Percentiles rank a stretch among this genome's conserved stretches.
These are phyloP conservation scores for Carcharodon carcharias DNA, from an alignment of 2,797 vertebrate species.

Conservation along the genomic window DNA sequence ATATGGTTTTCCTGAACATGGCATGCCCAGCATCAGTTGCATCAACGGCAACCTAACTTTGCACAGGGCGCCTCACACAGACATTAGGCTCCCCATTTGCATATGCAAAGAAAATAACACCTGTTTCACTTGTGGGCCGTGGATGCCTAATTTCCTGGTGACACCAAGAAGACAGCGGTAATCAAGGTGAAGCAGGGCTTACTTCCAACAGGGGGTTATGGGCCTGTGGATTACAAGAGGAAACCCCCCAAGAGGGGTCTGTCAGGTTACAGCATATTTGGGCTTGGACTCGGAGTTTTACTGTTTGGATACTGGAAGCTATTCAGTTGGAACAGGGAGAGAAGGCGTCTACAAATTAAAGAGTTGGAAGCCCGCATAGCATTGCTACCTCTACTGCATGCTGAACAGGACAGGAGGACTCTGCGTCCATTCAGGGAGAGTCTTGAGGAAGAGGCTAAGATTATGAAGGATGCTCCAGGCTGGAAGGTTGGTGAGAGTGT, in stretches of 20 bases:
- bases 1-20: background rate
- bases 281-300: no score
- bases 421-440: slow-evolving; percentile 74
- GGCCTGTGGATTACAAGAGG: slow-evolving; percentile 79
- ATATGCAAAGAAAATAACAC: no score
- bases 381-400: no score
- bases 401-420: slow-evolving; percentile 49
- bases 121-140: no score
- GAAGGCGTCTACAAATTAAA: no score
- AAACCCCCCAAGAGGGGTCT: slow-evolving; percentile 78
- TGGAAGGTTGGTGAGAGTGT: slow-evolving; percentile 85
- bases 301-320: no score
- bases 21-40: no score
- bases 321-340: no score
- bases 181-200: slow-evolving; percentile 99
- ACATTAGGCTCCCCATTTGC: background rate
- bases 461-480: slow-evolving; percentile 85
- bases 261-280: slow-evolving; percentile 60
- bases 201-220: slow-evolving; percentile 83
- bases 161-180: slow-evolving; percentile 65
- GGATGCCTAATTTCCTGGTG: no score
- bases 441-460: slow-evolving; percentile 77
- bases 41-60: background rate
- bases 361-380: no score
- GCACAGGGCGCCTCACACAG: background rate